These are phyloP conservation scores for Dreissena polymorpha DNA, from an alignment of 1,140 invertebrate genomes.

Conservation along the genomic window DNA sequence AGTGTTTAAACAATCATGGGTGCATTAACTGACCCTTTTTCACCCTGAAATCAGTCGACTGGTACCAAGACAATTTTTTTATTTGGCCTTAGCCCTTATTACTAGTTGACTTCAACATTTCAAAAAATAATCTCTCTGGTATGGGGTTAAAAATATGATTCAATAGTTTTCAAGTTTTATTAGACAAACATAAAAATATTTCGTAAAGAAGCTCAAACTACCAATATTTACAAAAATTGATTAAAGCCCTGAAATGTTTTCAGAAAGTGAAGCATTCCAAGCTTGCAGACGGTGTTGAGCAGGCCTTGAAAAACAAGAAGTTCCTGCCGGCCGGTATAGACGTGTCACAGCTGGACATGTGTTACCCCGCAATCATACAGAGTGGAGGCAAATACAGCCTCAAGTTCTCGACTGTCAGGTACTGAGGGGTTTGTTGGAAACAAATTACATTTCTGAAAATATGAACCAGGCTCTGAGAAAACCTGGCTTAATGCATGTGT, in stretches of 20 bases:
- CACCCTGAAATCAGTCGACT: too few species aligned
- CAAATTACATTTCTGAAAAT: too few species aligned
- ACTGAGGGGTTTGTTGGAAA: slow-evolving; percentile 11
- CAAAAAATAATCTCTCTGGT: too few species aligned
- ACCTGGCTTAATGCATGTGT: too few species aligned
- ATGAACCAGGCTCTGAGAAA: too few species aligned
- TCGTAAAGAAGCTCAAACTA: slow-evolving; percentile 74
- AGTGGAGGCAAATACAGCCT: slow-evolving; percentile 98
- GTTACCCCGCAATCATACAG: slow-evolving; percentile 99
- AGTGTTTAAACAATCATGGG: too few species aligned
- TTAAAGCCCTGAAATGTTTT: slow-evolving; percentile 59
- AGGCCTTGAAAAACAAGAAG: slow-evolving; percentile 90
- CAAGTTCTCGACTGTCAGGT: slow-evolving; percentile 94
- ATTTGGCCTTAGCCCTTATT: too few species aligned
- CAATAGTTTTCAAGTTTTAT: slow-evolving; percentile 74
- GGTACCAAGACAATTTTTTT: too few species aligned
- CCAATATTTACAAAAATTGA: slow-evolving; percentile 81
- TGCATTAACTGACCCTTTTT: too few species aligned
- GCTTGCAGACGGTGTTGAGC: slow-evolving; percentile 95
- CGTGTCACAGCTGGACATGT: slow-evolving; percentile 94
- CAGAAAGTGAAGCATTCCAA: slow-evolving; percentile 95
- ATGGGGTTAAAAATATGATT: slow-evolving; percentile 82
- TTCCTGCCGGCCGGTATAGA: slow-evolving; percentile 92
- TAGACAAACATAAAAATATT: too few species aligned
- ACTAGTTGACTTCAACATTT: too few species aligned